Percentiles rank a stretch among this genome's conserved stretches.
phyloP scores from a whole-genome alignment of 2,888 invertebrate genomes.

The Lepidochitona cinerea region DNA sequence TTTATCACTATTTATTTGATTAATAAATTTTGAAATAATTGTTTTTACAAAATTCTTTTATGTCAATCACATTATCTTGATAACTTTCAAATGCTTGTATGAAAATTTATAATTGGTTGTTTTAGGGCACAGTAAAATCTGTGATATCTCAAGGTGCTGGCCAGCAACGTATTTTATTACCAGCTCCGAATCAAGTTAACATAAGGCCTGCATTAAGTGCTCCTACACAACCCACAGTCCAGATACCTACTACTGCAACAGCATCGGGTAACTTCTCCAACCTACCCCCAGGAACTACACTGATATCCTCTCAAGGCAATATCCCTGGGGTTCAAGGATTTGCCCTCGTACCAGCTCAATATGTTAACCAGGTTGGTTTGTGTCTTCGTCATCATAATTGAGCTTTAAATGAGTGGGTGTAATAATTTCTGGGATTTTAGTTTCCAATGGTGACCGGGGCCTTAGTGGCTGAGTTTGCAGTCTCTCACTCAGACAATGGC shows the following conservation, averaged over 20 bases:
- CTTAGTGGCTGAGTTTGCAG: too few relatives aligned
- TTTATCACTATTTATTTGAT: too few relatives aligned
- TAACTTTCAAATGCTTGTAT: too few relatives aligned
- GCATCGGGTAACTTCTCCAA: constrained; percentile 54
- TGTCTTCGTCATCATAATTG: background rate
- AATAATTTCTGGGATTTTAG: background rate
- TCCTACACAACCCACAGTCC: constrained; percentile 4
- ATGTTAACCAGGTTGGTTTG: constrained; percentile 71
- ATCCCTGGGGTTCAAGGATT: constrained; percentile 67
- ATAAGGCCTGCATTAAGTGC: constrained; percentile 26
- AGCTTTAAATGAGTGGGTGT: background rate
- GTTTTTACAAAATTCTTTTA: too few relatives aligned
- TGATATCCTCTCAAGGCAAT: constrained; percentile 58
- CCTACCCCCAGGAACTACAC: constrained; percentile 63
- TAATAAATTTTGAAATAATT: too few relatives aligned
- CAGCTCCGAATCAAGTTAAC: constrained; percentile 47
- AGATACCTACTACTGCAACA: constrained; percentile 59
- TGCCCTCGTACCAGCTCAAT: constrained; percentile 77
- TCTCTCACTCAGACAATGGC: too few relatives aligned
- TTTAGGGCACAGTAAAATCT: too few relatives aligned
- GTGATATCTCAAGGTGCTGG: background rate
- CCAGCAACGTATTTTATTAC: constrained; percentile 64
- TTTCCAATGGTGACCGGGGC: too few relatives aligned
- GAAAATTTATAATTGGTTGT: too few relatives aligned
- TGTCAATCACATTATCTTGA: too few relatives aligned